Base-by-base conservation (phyloP, 2,113 vertebrate genomes). In the Elephas maximus region DNA sequence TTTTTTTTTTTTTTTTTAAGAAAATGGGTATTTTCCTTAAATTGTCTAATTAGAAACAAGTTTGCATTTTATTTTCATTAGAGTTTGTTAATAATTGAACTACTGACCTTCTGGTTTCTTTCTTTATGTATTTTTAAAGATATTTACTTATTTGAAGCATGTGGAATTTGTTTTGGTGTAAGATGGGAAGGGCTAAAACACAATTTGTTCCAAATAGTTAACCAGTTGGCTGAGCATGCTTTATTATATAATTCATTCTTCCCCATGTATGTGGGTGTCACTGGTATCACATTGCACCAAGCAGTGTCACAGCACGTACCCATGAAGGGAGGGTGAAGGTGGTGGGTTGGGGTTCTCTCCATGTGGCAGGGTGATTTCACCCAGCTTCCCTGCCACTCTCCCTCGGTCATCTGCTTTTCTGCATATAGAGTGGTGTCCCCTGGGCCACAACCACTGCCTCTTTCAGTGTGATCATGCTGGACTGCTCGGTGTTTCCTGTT, bases 61-160 rank as follows among this genome's bases (percentile, higher is more conserved):
- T 90, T 82, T 65, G 6, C 41, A 57, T 86, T 96, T 33, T 63
- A 78, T 93, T 51, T 91, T 77, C 63, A 87, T 82, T 51, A 77
- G 63, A 63, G 17, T 77, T 86, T 53, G 28, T 91, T 87, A 69
- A 28, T 41, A 20, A 80, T 65, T 86, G n/a, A 80, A 74, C 73
- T 23, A 91, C 57, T 69, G n/a, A 45, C 14, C n/a, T 73, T 23
- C 85, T 79, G 74, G 67, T 62, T 69, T 82, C 48, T 77, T 45
- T 41, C 14, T 76, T 83, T 84, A 45, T 84, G 62, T 51, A 41
- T 83, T 84, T 93, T 89, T 45, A 73, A 73, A 92, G 83, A 88
- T 5, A 94, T 86, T 77, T 5, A 76, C 37, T 76, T 62, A 69
- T 28, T 81, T 37, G 77, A 90, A 80, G 17, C 67, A 41, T 24